phyloP scores from a whole-genome alignment of 1,140 invertebrate genomes.

The Gyrodactylus bullatarudis region DNA sequence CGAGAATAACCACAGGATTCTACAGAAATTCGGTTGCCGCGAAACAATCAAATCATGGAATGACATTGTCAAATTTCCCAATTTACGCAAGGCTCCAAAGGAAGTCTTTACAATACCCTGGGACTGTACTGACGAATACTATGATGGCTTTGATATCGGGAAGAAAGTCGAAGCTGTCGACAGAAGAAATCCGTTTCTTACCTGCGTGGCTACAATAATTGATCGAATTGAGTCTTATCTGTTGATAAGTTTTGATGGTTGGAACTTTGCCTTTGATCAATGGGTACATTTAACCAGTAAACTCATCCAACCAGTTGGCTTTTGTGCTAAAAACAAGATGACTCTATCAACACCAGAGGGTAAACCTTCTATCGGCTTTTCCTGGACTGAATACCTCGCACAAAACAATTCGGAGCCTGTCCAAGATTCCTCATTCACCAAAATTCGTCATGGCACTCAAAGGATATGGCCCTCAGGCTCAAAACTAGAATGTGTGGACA shows the following conservation, averaged over 20 bases:
- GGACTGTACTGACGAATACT: neutral
- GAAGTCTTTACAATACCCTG: neutral
- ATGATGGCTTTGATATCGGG: constrained; percentile 40
- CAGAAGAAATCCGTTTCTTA: constrained; percentile 41
- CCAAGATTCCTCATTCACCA: neutral
- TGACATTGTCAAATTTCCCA: neutral
- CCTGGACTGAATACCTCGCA: neutral
- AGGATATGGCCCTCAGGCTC: neutral
- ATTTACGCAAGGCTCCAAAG: neutral
- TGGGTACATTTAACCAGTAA: constrained; percentile 35
- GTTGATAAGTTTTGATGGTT: constrained; percentile 19
- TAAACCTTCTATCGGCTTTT: constrained; percentile 8
- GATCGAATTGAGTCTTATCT: constrained; percentile 17
- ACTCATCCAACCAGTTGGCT: constrained; percentile 63
- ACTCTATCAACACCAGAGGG: constrained; percentile 47
- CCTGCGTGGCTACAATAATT: constrained; percentile 22
- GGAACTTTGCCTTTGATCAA: constrained; percentile 19
- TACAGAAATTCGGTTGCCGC: constrained; percentile 11
- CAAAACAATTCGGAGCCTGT: neutral
- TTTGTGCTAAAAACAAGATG: constrained; percentile 45
- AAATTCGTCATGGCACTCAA: neutral
- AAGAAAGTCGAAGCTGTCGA: constrained; percentile 84
- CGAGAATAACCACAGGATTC: constrained; percentile 22
- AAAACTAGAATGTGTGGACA: neutral
- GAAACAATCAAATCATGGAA: neutral